A percentile compares a stretch with the other conserved stretches of the same genome.
These are phyloP conservation scores for Camelus bactrianus DNA, from an alignment of 2,113 vertebrate genomes.

Conservation along the genomic window DNA sequence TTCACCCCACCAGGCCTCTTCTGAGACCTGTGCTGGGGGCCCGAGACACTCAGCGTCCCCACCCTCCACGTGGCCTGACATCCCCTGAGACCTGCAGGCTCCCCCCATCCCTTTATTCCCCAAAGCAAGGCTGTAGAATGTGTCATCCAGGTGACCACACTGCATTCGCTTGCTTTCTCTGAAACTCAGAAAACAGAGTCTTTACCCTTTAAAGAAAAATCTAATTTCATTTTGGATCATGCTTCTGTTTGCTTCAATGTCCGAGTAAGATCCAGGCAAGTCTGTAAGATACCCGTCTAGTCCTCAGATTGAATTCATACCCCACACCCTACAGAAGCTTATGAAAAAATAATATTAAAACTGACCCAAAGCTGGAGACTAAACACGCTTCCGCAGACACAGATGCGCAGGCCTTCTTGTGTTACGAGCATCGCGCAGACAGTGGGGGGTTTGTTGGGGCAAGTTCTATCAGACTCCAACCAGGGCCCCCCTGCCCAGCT, in stretches of 20 bases:
- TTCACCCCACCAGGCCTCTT: neutral
- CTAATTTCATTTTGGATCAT: neutral
- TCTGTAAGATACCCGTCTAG: neutral
- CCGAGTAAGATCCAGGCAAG: neutral
- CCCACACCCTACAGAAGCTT: neutral
- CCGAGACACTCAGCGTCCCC: neutral
- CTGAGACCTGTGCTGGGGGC: neutral
- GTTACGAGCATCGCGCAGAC: neutral
- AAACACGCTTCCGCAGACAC: neutral
- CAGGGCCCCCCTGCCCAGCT: neutral
- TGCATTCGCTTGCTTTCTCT: neutral
- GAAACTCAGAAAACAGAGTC: neutral
- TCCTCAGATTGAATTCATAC: neutral
- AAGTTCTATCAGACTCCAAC: neutral
- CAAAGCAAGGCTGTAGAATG: neutral
- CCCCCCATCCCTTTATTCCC: neutral
- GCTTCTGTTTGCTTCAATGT: neutral
- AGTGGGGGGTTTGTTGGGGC: conserved; percentile 36
- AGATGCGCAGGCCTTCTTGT: neutral
- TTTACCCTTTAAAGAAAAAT: neutral
- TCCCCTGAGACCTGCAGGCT: neutral
- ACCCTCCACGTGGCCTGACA: neutral
- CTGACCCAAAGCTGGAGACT: neutral
- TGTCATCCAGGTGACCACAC: neutral
- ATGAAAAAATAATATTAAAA: neutral